phyloP scores from a whole-genome alignment of 23 tunicate species.

The Corella eumyota region DNA sequence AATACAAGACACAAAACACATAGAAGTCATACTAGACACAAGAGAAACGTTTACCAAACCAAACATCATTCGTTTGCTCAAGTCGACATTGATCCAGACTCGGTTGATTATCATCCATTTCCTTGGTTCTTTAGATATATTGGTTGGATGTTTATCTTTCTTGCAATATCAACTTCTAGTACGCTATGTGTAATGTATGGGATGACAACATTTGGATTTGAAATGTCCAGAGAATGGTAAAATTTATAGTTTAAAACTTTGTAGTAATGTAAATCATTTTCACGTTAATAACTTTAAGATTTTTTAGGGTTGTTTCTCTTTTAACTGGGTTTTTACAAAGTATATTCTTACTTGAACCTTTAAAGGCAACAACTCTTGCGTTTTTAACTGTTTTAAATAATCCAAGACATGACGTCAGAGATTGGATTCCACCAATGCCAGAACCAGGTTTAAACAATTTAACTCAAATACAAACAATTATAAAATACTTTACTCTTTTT shows the following conservation, averaged over 20 bases:
- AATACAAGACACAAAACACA: no score
- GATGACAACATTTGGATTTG: constrained; percentile 15
- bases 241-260: neutral
- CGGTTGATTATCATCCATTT: constrained; percentile 7
- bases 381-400: neutral
- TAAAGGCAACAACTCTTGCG: constrained; percentile 22
- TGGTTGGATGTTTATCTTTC: constrained; percentile 10
- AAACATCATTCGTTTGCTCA: neutral
- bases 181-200: constrained; percentile 10
- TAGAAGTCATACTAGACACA: no score
- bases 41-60: no score
- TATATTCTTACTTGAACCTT: constrained; percentile 15
- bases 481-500: no score
- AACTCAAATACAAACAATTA: no score
- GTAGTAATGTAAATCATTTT: no score
- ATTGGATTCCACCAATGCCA: constrained; percentile 37
- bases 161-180: neutral
- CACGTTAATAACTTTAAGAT: no score
- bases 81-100: constrained; percentile 8
- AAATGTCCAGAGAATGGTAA: constrained; percentile 26
- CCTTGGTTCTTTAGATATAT: constrained; percentile 11
- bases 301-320: constrained; percentile 36
- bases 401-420: constrained; percentile 14
- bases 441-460: neutral
- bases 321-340: constrained; percentile 6